Evolutionary conservation across 2,888 invertebrate species (phyloP), one percentile per base, ranked within the genome.

Genomic region (Diplolepis rosae): DNA sequence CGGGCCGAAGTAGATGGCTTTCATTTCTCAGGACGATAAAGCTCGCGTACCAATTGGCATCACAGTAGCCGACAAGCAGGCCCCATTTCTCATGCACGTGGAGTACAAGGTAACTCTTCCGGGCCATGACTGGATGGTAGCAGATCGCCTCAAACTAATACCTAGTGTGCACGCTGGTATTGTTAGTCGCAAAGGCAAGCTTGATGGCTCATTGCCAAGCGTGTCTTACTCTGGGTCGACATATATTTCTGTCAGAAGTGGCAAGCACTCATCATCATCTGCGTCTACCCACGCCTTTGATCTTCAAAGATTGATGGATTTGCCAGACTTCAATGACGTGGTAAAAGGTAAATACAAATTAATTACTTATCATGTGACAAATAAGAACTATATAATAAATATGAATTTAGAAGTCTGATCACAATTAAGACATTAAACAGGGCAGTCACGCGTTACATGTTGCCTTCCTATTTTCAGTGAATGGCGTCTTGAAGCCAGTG

Each of bases 171-270:
- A 85, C 77, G 86, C 82, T 22, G 79, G 71, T 9, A 73, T 82
- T 42, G 65, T 66, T 42, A 78, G 65, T 7, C 71, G 79, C 42
- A 66, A 65, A 66, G 76, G 85, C 4, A 79, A 79, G 56, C 39
- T 61, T n/a, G 75, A 82, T 72, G 73, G 69, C 50, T 56, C 80
- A 73, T 83, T 84, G 69, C 72, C 76, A 56, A 76, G 78, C 70
- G 86, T 89, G 32, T 68, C 80, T 56, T 87, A 85, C 71, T 82
- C 79, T 71, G 89, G 89, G 18, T 88, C 89, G 67, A 89, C 88
- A 67, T 87, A 86, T 79, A 79, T 89, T 51, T 83, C 87, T n/a
- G 82, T 86, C 22, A 48, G 84, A n/a, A 77, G 77, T 66, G 82
- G 77, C 4, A 85, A 84, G 66, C 83, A 85, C 65, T 75, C 72